Percentiles rank a stretch among this genome's conserved stretches.
These are phyloP conservation scores for Morinoia aosen DNA, from an alignment of 2,888 invertebrate species.

Conservation along the genomic window DNA sequence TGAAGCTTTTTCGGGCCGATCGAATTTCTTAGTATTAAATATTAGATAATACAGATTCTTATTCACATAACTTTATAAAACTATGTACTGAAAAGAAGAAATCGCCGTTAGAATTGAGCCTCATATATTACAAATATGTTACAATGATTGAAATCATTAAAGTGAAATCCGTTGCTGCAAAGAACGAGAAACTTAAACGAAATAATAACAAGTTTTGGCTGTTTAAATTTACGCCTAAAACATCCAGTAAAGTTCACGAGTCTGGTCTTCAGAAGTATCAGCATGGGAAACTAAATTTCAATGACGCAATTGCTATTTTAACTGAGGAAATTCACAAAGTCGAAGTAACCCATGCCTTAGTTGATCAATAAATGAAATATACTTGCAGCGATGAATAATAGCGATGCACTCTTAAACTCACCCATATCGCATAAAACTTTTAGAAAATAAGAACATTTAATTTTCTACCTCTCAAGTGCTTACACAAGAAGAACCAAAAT, in stretches of 20 bases:
- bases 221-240: neutral
- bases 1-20: neutral
- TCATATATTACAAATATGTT: neutral
- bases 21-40: neutral
- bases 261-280: neutral
- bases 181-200: neutral
- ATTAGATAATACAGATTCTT: neutral
- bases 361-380: too few relatives aligned
- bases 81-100: neutral
- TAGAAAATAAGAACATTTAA: neutral
- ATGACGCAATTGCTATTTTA: neutral
- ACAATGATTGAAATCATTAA: neutral
- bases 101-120: neutral
- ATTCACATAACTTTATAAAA: neutral
- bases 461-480: neutral
- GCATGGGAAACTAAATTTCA: neutral
- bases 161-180: neutral
- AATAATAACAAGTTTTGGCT: neutral
- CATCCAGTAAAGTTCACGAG: neutral
- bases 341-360: neutral
- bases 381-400: too few relatives aligned
- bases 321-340: neutral
- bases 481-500: neutral
- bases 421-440: neutral
- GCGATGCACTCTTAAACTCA: too few relatives aligned